Evolutionary conservation across 1,140 invertebrate genomes (phyloP).

Genomic region (Zaprionus nigranus): DNA sequence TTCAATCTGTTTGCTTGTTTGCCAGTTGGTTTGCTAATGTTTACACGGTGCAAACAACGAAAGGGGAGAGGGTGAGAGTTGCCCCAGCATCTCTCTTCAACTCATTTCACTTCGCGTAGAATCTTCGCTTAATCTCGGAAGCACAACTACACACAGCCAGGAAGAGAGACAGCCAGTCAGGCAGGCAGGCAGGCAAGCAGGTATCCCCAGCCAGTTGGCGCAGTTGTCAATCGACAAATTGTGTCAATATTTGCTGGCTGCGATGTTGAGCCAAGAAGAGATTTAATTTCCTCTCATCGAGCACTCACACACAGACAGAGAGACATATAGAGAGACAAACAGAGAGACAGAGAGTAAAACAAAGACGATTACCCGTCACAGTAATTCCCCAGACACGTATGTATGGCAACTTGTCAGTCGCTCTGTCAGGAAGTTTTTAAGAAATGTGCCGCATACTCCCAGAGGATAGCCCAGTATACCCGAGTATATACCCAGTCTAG

Average conservation of each 20-base stretch:
- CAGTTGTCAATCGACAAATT: slow-evolving; percentile 68
- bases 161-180: neutral
- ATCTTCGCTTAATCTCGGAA: neutral
- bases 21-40: slow-evolving; percentile 81
- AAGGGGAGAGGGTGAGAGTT: neutral
- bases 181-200: neutral
- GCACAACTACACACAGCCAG: neutral
- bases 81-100: neutral
- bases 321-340: neutral
- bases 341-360: neutral
- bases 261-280: slow-evolving; percentile 73
- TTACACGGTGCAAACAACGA: slow-evolving; percentile 77
- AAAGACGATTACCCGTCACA: slow-evolving; percentile 18
- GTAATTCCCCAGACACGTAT: slow-evolving; percentile 4
- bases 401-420: neutral
- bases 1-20: slow-evolving; percentile 81
- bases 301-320: slow-evolving; percentile 17
- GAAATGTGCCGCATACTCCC: slow-evolving; percentile 1
- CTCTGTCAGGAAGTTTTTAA: neutral
- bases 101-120: slow-evolving; percentile 28
- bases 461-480: neutral
- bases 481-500: neutral
- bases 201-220: slow-evolving; percentile 20
- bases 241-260: slow-evolving; percentile 77
- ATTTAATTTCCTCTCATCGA: slow-evolving; percentile 80